Conservation (phyloP, 2,113 vertebrate genomes). For the Platichthys stellatus region DNA sequence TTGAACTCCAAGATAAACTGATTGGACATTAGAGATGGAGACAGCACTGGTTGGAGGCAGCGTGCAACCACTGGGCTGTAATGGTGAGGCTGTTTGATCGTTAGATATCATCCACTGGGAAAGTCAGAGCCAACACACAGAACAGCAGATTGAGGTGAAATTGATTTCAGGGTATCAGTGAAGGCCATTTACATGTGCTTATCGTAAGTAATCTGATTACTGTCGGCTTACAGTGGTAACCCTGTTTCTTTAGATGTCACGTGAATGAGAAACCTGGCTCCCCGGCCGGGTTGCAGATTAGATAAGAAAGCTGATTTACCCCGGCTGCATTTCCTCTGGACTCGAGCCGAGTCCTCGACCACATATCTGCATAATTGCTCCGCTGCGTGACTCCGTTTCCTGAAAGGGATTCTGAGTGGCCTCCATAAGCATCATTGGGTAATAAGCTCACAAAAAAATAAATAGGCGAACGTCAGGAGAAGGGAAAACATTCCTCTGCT, state of each 20-base stretch:
- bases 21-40: too few relatives aligned
- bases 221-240: not conserved
- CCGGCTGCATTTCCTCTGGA: not conserved
- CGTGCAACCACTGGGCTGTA: too few relatives aligned
- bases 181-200: conserved; percentile 6
- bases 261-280: not conserved
- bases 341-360: not conserved
- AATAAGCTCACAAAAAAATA: not conserved
- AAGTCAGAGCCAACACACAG: not conserved
- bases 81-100: conserved; percentile 17
- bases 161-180: not conserved
- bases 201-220: not conserved
- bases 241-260: not conserved
- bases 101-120: not conserved
- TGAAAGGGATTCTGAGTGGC: not conserved
- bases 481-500: not conserved
- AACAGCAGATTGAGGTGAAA: not conserved
- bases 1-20: too few relatives aligned
- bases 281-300: not conserved
- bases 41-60: too few relatives aligned
- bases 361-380: not conserved
- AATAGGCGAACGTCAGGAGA: not conserved
- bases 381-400: not conserved
- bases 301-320: not conserved
- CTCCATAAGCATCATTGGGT: not conserved